phyloP scores from a whole-genome alignment of 1,140 invertebrate species.

The Hydropsyche tenuis region DNA sequence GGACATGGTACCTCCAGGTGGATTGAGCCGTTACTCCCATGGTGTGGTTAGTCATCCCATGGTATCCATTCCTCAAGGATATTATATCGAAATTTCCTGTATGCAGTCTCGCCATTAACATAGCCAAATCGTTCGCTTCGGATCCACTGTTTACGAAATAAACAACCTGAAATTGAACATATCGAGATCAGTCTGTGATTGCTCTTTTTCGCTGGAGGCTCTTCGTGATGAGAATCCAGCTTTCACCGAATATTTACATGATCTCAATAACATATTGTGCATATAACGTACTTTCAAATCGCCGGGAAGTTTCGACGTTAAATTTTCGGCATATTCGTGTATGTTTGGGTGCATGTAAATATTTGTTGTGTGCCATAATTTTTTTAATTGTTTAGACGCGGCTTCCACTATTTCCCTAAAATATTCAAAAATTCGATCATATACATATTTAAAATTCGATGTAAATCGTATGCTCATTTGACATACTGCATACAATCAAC shows the following conservation, averaged over 20 bases:
- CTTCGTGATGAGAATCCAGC: conserved; percentile 3
- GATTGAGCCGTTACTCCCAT: conserved; percentile 84
- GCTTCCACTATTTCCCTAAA: conserved; percentile 78
- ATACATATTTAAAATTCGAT: no score
- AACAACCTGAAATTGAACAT: conserved; percentile 71
- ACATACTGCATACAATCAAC: no score
- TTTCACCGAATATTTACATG: no score
- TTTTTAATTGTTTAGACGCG: conserved; percentile 77
- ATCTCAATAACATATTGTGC: neutral
- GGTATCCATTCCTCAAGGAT: conserved; percentile 86
- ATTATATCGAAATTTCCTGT: conserved; percentile 87
- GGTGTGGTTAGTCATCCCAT: conserved; percentile 85
- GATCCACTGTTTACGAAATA: conserved; percentile 97
- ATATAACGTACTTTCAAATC: conserved; percentile 74
- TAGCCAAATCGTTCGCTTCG: conserved; percentile 95
- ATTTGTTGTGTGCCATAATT: conserved; percentile 90
- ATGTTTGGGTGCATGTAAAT: conserved; percentile 90
- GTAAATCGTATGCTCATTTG: no score
- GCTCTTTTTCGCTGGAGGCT: neutral
- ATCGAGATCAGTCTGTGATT: conserved; percentile 5
- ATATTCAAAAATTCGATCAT: no score
- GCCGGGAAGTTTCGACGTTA: conserved; percentile 82
- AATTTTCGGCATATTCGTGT: conserved; percentile 87
- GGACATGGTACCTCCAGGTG: conserved; percentile 79
- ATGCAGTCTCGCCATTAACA: conserved; percentile 83